Conservation (phyloP, 2,113 vertebrate genomes). For the Nothoprocta perdicaria region DNA sequence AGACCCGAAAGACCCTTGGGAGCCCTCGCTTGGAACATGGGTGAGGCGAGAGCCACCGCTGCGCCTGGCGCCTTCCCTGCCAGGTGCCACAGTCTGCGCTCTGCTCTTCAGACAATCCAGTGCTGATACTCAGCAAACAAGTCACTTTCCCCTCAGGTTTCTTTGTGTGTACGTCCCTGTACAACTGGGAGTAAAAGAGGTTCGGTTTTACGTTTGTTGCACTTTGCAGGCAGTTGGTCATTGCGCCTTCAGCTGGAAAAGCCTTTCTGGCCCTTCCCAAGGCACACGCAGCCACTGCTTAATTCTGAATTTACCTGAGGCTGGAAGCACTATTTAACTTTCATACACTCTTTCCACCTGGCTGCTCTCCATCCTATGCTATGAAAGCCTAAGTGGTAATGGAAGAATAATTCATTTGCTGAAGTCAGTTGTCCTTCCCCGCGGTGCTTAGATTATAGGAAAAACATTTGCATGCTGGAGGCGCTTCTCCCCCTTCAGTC, state of each 20-base stretch:
- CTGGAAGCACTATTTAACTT: background rate
- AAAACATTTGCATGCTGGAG: background rate
- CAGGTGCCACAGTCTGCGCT: rapidly evolving
- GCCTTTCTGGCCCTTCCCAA: background rate
- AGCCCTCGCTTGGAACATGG: background rate
- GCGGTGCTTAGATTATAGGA: background rate
- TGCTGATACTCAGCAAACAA: background rate
- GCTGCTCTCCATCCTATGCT: background rate
- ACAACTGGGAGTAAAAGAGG: background rate
- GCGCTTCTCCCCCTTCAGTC: background rate
- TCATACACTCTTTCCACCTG: background rate
- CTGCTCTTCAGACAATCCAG: background rate
- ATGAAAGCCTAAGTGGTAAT: background rate
- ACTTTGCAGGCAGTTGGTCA: background rate
- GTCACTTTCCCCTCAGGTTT: background rate
- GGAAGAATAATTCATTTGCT: background rate
- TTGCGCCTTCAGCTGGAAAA: background rate
- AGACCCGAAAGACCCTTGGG: background rate
- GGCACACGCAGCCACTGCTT: rapidly evolving
- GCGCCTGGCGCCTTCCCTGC: background rate
- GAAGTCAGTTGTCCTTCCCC: background rate
- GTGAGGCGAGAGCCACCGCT: background rate
- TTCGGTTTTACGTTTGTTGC: background rate
- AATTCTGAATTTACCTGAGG: background rate
- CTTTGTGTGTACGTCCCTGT: background rate